Evolutionary conservation across 2,113 vertebrate species (phyloP).

Genomic region (Nanorana parkeri): DNA sequence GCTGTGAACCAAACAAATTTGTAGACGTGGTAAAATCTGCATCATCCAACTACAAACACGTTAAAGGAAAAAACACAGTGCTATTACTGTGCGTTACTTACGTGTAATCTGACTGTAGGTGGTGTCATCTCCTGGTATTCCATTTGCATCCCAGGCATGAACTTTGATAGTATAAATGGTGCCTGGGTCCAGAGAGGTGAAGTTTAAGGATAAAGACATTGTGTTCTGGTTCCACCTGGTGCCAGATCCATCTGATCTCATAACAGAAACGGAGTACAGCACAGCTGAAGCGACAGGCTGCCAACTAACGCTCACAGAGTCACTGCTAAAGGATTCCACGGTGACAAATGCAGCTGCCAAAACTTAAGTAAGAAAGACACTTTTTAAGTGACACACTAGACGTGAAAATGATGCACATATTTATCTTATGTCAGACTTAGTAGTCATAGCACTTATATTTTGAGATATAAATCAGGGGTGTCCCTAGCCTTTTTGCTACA

Average conservation of each 20-base stretch:
- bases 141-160: slow-evolving; percentile 80
- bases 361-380: slow-evolving; percentile 69
- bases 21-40: too few species aligned
- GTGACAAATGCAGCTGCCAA: slow-evolving; percentile 76
- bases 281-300: slow-evolving; percentile 75
- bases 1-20: too few species aligned
- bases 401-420: too few species aligned
- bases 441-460: too few species aligned
- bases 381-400: too few species aligned
- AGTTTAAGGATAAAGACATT: slow-evolving; percentile 73
- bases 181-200: slow-evolving; percentile 79
- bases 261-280: slow-evolving; percentile 81
- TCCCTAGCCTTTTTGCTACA: too few species aligned
- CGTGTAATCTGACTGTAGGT: slow-evolving; percentile 87
- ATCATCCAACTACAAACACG: too few species aligned
- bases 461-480: too few species aligned
- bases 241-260: slow-evolving; percentile 78
- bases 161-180: slow-evolving; percentile 84
- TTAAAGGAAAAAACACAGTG: neutral
- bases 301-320: slow-evolving; percentile 82
- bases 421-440: too few species aligned
- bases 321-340: slow-evolving; percentile 72
- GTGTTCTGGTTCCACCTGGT: slow-evolving; percentile 79
- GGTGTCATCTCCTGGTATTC: slow-evolving; percentile 81
- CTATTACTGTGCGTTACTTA: slow-evolving; percentile 67